Evolutionary conservation across 2,888 invertebrate species (phyloP).

Genomic region (Palloptera scutellata): DNA sequence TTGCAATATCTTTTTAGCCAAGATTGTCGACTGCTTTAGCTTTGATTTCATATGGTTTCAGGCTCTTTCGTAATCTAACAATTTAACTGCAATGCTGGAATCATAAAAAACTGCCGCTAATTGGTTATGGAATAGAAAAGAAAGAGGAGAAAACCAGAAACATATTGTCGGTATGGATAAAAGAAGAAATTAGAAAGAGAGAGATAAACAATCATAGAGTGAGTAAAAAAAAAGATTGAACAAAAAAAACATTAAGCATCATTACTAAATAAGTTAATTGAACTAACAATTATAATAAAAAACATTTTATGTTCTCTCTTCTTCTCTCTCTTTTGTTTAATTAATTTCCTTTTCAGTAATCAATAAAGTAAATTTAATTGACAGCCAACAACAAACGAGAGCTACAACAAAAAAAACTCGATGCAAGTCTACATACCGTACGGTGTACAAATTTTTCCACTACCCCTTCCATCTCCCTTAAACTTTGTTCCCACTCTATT

Average conservation of each 20-base stretch:
- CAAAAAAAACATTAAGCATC: too few relatives aligned
- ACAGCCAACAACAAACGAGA: too few relatives aligned
- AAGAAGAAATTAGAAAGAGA: too few relatives aligned
- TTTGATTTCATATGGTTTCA: constrained; percentile 3
- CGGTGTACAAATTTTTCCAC: constrained; percentile 42
- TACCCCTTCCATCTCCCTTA: constrained; percentile 45
- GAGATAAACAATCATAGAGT: too few relatives aligned
- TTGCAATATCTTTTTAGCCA: constrained; percentile 6
- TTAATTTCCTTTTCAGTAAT: too few relatives aligned
- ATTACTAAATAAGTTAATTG: too few relatives aligned
- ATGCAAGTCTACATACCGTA: constrained; percentile 23
- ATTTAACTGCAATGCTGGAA: background rate
- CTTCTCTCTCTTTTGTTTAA: too few relatives aligned
- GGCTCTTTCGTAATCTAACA: background rate
- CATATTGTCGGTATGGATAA: too few relatives aligned
- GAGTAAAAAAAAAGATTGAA: too few relatives aligned
- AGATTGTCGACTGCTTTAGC: constrained; percentile 6
- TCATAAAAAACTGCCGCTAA: constrained; percentile 39
- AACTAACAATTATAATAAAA: too few relatives aligned
- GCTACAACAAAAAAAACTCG: background rate
- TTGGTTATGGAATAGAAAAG: constrained; percentile 36
- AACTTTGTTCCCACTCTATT: constrained; percentile 10
- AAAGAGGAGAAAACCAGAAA: background rate
- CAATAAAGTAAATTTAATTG: too few relatives aligned
- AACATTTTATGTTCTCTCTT: too few relatives aligned